phyloP scores from a whole-genome alignment of 2,113 vertebrate species.

The Lanius ludovicianus region DNA sequence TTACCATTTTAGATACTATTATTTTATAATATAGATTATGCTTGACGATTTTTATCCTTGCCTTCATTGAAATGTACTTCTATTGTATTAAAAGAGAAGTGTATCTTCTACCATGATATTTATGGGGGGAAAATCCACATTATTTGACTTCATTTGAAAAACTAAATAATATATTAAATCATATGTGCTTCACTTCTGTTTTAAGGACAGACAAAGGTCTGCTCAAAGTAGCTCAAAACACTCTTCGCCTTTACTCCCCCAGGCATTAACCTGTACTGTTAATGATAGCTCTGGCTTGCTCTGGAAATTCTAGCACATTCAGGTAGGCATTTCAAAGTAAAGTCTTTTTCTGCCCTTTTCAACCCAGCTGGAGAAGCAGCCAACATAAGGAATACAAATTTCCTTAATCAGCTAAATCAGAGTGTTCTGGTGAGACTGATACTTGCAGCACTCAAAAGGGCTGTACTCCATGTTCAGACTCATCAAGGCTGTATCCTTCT shows the following conservation, averaged over 20 bases:
- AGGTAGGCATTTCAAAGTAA: background rate
- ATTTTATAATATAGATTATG: background rate
- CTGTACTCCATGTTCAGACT: accelerated
- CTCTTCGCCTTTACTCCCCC: background rate
- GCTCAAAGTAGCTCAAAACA: background rate
- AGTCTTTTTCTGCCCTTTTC: background rate
- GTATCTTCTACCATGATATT: background rate
- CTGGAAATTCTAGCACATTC: background rate
- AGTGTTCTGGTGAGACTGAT: background rate
- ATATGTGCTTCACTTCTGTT: background rate
- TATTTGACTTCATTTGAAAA: background rate
- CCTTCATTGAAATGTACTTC: background rate
- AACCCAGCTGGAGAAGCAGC: background rate
- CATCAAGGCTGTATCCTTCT: background rate
- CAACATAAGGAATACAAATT: background rate
- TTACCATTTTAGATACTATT: background rate
- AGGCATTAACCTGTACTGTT: background rate
- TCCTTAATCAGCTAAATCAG: background rate
- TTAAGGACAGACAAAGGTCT: background rate
- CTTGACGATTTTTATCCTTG: background rate
- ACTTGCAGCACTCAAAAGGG: background rate
- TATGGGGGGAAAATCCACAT: accelerated
- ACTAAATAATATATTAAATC: background rate
- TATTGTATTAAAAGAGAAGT: background rate
- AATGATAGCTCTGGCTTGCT: background rate